Base-by-base conservation (phyloP, 2,797 vertebrate genomes). In the Lindbergichthys nudifrons region DNA sequence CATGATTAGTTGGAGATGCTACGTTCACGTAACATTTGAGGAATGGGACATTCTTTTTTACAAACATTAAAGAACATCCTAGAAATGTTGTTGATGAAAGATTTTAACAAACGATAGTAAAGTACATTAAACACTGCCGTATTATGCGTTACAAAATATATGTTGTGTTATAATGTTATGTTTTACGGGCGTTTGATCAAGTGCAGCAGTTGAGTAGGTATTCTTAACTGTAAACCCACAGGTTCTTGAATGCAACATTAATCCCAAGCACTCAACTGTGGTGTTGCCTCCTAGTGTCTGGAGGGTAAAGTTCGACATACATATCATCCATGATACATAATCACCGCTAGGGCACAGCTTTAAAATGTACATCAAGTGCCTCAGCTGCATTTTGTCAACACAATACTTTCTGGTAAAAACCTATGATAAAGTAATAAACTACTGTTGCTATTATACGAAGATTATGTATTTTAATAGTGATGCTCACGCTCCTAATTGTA, bases 1-100 rank as follows among this genome's bases (percentile, higher is more conserved):
- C 94, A 95, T 96, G 79, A 75, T 90, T 81, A 14, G 5, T 50
- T 11, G 26, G 1, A 4, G 19, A 13, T 82, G 88, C 0, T 42
- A 0, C 77, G 3, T 90, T 91, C 74, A 69, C 0, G 45, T 18
- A 0, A 16, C 57, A 1, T 3, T 6, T 4, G 1, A 23, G 59
- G 0, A 78, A 45, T 67, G 36, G 9, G 62, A 30, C 7, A 63
- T 58, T 0, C 0, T 10, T 0, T 9, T 11, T n/a, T 30, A 2
- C 3, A 15, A 19, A 15, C 0, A 18, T 14, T 0, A 7, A 11
- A 0, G 0, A n/a, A 2, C 4, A 1, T 45, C 0, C 0, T 7
- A 5, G 0, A 59, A 1, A 4, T 8, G 16, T 13, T 41, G 0
- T 30, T 10, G 1, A 12, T n/a, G 2, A 3, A 45, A 10, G 1